Evolutionary conservation across 2,113 vertebrate species (phyloP), one percentile per base, ranked within the genome.

Genomic region (Hippocampus mohnikei): DNA sequence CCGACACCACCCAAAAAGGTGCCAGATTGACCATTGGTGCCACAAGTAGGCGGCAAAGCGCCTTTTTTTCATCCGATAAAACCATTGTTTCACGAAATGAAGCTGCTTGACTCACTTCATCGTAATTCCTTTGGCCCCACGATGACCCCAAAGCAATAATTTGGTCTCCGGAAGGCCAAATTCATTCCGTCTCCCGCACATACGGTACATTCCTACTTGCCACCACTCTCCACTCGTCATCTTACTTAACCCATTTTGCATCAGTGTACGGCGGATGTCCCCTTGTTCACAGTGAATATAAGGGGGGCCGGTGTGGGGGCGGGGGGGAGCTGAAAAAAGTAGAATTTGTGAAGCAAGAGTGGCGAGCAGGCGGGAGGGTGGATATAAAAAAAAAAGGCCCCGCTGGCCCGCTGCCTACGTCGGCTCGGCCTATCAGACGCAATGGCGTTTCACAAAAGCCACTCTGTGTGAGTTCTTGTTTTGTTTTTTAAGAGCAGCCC

Each of bases 191-290:
- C 10, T 44, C 3, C 2, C 42, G 42, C 42, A 44, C 42, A 44
- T 44, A 37, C 5, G 5, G 0, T 37, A 37, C 33, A 37, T 37
- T 37, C 33, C 33, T 37, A 37, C 33, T 37, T 37, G 5, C 33
- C 42, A 44, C 11, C 11, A 13, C 42, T 44, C 12, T 48, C 15
- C 67, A 72, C 56, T 29, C 74, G 61, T 68, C 76, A 66, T 59
- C 59, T 81, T 81, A 85, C 29, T 33, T 33, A 33, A 33, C 81
- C 84, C 50, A 85, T 64, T 86, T 88, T 65, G 53, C 29, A 37
- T 37, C 72, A 37, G 64, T 0, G 9, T 33, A n/a, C 25, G 25
- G 20, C 41, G 50, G 68, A 73, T 60, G 52, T 53, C 25, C 56
- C 5, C 27, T 5, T 58, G 37, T 74, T 82, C 73, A 67, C 69